These are phyloP conservation scores for Oophaga pumilio DNA, from an alignment of 2,113 vertebrate genomes.

Conservation along the genomic window DNA sequence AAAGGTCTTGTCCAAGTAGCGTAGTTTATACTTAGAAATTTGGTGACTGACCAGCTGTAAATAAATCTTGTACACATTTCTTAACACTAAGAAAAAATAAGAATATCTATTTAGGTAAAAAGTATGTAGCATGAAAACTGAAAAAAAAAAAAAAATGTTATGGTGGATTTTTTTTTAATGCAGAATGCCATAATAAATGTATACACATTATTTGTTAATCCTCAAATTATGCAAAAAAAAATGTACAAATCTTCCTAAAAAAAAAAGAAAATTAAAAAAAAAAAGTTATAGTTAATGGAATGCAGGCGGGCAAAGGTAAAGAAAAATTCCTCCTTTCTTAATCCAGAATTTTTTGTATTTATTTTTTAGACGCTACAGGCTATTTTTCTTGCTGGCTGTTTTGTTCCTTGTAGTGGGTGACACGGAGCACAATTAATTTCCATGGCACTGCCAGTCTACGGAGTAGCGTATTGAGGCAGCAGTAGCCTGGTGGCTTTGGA, in stretches of 20 bases:
- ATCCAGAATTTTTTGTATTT: background rate
- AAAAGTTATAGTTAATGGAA: background rate
- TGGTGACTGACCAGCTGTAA: no score
- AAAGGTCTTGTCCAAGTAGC: no score
- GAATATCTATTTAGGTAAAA: no score
- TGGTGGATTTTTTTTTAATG: background rate
- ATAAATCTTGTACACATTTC: no score
- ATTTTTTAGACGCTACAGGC: background rate
- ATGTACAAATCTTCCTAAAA: background rate
- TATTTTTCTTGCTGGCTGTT: conserved; percentile 11
- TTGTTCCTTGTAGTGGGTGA: conserved; percentile 10
- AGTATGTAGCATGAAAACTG: no score
- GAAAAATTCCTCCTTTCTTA: background rate
- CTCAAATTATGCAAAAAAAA: background rate
- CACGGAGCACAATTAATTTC: conserved; percentile 8
- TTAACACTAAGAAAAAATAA: no score
- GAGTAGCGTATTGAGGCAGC: conserved; percentile 4
- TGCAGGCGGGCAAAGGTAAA: background rate
- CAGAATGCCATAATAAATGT: background rate
- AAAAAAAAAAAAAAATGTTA: background rate
- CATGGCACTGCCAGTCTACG: background rate
- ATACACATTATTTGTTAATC: background rate
- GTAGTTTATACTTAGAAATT: no score
- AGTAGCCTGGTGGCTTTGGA: conserved; percentile 21
- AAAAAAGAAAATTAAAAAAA: background rate